phyloP scores from a whole-genome alignment of 2,888 invertebrate genomes.

The Cotesia congregata region DNA sequence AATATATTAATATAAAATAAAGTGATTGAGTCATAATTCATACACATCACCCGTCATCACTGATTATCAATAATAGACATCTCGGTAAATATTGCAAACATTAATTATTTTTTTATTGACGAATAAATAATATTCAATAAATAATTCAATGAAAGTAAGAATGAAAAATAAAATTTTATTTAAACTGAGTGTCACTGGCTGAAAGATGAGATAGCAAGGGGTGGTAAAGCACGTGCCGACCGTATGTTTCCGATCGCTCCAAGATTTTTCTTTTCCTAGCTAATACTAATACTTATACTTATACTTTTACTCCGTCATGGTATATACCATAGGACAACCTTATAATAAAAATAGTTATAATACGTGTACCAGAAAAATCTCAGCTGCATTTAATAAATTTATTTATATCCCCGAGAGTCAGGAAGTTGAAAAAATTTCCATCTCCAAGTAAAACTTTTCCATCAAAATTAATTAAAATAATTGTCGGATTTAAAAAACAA shows the following conservation, averaged over 20 bases:
- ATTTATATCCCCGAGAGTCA: not conserved
- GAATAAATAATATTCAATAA: not conserved
- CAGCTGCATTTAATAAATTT: not conserved
- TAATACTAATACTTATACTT: not conserved
- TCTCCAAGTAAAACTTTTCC: not conserved
- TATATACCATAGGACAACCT: not conserved
- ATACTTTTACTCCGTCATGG: not conserved
- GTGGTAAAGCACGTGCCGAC: slow-evolving; percentile 56
- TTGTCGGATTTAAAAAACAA: not conserved
- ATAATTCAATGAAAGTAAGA: not conserved
- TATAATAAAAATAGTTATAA: not conserved
- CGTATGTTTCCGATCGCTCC: slow-evolving; percentile 54
- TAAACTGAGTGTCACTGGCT: not conserved
- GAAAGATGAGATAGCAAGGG: not conserved
- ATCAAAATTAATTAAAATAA: not conserved
- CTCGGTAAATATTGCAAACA: not conserved
- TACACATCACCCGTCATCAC: not conserved
- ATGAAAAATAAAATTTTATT: no score
- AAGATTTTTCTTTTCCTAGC: slow-evolving; percentile 37
- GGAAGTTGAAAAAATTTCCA: not conserved
- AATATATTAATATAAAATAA: not conserved
- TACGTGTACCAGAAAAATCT: not conserved
- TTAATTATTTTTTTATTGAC: not conserved
- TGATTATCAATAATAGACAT: not conserved
- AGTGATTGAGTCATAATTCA: not conserved